A percentile compares a stretch with the other conserved stretches of the same genome.
These are phyloP conservation scores for Anthopleura xanthogrammica DNA, from an alignment of 92 coral and sea anemone species.

Conservation along the genomic window DNA sequence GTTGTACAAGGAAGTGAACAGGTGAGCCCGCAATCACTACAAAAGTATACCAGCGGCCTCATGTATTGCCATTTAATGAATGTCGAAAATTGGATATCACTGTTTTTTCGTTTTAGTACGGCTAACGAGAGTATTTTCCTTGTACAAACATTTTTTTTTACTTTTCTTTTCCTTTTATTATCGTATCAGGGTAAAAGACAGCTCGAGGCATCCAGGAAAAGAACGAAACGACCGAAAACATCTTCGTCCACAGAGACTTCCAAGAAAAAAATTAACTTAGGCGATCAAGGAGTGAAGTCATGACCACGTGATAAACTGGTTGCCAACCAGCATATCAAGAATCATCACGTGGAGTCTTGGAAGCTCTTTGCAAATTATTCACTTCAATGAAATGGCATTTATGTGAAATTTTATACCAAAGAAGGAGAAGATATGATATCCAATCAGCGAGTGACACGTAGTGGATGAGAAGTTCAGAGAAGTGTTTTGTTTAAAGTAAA, in stretches of 20 bases:
- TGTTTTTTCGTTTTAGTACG: no score
- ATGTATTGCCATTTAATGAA: neutral
- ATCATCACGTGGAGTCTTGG: neutral
- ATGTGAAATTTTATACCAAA: no score
- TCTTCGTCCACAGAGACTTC: neutral
- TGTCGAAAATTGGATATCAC: neutral
- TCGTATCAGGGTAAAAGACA: constrained; percentile 29
- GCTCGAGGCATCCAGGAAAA: constrained; percentile 30
- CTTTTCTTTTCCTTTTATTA: neutral
- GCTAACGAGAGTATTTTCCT: neutral
- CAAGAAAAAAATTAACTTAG: neutral
- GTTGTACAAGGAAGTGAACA: constrained; percentile 70
- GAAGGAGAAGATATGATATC: neutral
- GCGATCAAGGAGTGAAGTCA: neutral
- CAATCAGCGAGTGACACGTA: neutral
- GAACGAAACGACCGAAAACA: constrained; percentile 23
- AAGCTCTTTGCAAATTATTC: no score
- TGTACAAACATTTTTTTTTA: no score
- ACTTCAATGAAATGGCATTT: no score
- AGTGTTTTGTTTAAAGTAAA: neutral
- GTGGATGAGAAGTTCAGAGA: neutral
- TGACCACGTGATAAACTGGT: neutral
- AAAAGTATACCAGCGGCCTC: neutral
- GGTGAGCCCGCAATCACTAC: constrained; percentile 24
- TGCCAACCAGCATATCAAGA: neutral